Evolutionary conservation across 2,113 vertebrate species (phyloP), one percentile per base, ranked within the genome.

Genomic region (Cynopterus brachyotis): DNA sequence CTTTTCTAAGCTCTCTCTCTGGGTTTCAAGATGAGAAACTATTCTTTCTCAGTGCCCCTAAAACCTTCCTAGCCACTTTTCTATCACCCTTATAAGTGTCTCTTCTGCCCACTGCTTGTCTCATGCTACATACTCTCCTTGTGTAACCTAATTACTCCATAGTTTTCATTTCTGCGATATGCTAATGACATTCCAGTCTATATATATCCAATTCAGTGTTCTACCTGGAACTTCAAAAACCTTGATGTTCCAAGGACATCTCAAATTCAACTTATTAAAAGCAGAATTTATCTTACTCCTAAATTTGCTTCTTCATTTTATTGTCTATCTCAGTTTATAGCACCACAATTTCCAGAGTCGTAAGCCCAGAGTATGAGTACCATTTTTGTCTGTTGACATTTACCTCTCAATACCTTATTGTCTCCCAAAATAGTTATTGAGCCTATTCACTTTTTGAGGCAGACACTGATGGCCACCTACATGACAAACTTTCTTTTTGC

Each of bases 231-330:
- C 35, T 94, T 92, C 28, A 79, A 72, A 69, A 78, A n/a, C 1
- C 6, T 89, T 60, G 19, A 42, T 72, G 9, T 88, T 88, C 12
- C 69, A 94, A 92, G 19, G 6, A 37, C 17, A 80, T 28, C 86
- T 88, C 70, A 80, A 66, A 80, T 88, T 91, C 59, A 95, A 11
- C 35, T 76, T 81, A 84, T 76, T 66, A 78, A 87, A 95, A 94
- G 32, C 35, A 50, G 32, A 40, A 57, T 12, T 17, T 59, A 13
- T 50, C 59, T 64, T 50, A n/a, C 10, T 59, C 10, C 15, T 3
- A 50, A 47, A 45, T 35, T 35, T 88, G 7, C n/a, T 81, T 78
- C 59, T 73, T 57, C 87, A 20, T 26, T 67, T 13, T 76, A 50
- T 66, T 81, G 40, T 59, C 62, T 42, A 7, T 60, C 50, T 94